Conservation (phyloP, 2,797 vertebrate genomes). For the Phylloscopus collybita region DNA sequence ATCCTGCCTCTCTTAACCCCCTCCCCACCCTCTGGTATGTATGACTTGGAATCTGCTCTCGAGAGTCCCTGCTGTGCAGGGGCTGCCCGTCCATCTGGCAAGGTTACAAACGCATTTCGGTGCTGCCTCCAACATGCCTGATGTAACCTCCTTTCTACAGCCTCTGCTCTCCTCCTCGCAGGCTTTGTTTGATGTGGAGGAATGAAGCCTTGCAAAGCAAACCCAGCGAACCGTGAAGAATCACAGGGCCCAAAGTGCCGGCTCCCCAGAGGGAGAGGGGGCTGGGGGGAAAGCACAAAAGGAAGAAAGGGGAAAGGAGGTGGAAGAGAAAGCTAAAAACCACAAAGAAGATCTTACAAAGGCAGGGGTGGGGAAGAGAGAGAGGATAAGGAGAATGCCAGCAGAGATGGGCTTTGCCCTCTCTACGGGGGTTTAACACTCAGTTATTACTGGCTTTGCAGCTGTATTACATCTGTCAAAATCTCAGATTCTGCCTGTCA, state of each 20-base stretch:
- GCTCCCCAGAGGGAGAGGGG: not conserved
- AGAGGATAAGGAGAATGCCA: not conserved
- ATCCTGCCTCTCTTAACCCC: not conserved
- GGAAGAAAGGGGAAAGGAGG: not conserved
- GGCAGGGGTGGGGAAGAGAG: not conserved
- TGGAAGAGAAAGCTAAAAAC: slow-evolving; percentile 20
- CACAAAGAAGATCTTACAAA: not conserved
- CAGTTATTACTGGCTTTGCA: slow-evolving; percentile 52
- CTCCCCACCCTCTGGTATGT: slow-evolving; percentile 16
- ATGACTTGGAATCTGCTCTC: slow-evolving; percentile 12
- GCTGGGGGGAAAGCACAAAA: not conserved
- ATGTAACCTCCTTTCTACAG: slow-evolving; percentile 25
- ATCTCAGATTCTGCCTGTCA: slow-evolving; percentile 36
- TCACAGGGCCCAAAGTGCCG: not conserved
- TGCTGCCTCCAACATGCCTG: slow-evolving; percentile 5
- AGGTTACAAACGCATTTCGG: slow-evolving; percentile 47
- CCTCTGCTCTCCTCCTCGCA: not conserved
- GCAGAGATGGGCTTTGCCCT: slow-evolving; percentile 13
- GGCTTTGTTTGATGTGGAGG: slow-evolving; percentile 25
- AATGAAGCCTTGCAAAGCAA: slow-evolving; percentile 41
- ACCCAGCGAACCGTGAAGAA: slow-evolving; percentile 24
- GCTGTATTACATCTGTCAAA: slow-evolving; percentile 60
- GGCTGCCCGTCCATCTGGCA: slow-evolving; percentile 63
- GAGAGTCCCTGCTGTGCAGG: not conserved
- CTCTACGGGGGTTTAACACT: not conserved